A percentile compares a stretch with the other conserved stretches of the same genome.
Evolutionary conservation across 1,140 invertebrate species (phyloP).

Genomic region (Babylonia areolata): DNA sequence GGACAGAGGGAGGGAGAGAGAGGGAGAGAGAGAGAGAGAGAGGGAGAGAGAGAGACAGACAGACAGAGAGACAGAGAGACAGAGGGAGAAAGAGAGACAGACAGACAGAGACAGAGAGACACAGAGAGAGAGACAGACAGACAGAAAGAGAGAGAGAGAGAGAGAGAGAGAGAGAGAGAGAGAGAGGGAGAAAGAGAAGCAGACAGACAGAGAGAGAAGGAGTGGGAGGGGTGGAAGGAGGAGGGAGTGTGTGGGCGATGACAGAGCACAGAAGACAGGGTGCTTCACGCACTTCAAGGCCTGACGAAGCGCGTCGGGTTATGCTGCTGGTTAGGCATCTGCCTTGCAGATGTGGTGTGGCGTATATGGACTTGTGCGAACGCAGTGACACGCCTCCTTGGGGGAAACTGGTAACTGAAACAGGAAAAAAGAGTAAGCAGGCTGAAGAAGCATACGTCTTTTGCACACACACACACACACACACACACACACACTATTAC

Average conservation of each 20-base stretch:
- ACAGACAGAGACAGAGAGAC: not conserved
- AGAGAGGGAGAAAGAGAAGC: not conserved
- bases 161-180: not conserved
- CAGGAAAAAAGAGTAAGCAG: too few species aligned
- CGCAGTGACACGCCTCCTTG: too few species aligned
- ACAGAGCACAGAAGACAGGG: not conserved
- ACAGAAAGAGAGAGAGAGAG: not conserved
- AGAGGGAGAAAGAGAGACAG: not conserved
- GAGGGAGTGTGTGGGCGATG: not conserved
- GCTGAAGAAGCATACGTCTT: too few species aligned
- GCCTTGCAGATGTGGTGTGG: too few species aligned
- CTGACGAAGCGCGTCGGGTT: too few species aligned
- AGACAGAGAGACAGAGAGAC: not conserved
- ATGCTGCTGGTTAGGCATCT: too few species aligned
- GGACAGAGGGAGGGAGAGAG: not conserved
- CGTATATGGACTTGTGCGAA: too few species aligned
- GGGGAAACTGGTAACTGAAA: too few species aligned
- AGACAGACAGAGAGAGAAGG: not conserved
- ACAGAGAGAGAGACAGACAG: not conserved
- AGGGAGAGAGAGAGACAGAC: not conserved
- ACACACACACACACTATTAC: too few species aligned
- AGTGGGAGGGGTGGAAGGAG: not conserved
- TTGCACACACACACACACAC: too few species aligned
- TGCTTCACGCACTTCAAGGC: too few species aligned
- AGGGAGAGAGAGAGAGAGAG: not conserved